phyloP scores from a whole-genome alignment of 2,113 vertebrate species.

The Rissa tridactyla region DNA sequence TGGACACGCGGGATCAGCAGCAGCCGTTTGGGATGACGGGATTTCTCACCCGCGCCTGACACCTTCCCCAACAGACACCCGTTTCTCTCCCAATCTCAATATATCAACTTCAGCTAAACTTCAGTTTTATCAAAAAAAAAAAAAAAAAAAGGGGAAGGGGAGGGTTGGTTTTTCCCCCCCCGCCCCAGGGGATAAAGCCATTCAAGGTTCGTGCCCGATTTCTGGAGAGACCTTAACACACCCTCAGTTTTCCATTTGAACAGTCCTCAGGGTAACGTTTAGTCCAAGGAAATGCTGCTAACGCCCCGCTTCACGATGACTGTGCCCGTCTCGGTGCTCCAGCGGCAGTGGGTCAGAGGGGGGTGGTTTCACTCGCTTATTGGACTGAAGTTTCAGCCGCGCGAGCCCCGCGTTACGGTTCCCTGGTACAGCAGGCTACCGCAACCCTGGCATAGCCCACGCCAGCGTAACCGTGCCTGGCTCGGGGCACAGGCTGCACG shows the following conservation, averaged over 20 bases:
- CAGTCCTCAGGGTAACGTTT: background rate
- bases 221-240: background rate
- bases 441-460: rapidly evolving
- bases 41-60: rapidly evolving
- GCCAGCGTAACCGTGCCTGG: background rate
- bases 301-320: rapidly evolving
- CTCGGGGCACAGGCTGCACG: background rate
- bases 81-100: rapidly evolving
- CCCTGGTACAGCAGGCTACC: background rate
- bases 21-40: rapidly evolving
- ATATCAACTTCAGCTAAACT: no score
- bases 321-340: background rate
- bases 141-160: no score
- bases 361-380: background rate
- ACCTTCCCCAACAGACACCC: background rate
- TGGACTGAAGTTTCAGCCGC: background rate
- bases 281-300: background rate
- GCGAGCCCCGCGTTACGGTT: rapidly evolving
- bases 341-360: background rate
- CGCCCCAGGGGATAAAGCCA: background rate
- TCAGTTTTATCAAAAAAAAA: background rate
- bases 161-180: no score
- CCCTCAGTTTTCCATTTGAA: background rate
- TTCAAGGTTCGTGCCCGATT: background rate
- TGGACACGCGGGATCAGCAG: rapidly evolving